These are phyloP conservation scores for Ophion costatus DNA, from an alignment of 2,888 invertebrate genomes.

Conservation along the genomic window DNA sequence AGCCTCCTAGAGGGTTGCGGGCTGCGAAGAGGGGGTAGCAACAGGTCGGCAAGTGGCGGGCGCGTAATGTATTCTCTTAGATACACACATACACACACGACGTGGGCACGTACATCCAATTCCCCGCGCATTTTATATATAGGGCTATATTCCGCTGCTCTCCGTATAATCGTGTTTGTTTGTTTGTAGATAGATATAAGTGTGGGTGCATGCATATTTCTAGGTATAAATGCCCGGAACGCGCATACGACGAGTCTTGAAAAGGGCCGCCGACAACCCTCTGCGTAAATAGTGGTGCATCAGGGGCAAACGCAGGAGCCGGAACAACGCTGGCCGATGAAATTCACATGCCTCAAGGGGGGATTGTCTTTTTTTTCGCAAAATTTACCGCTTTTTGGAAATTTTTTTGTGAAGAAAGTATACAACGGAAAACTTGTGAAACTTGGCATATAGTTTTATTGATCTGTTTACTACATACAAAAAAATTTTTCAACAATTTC, in stretches of 20 bases:
- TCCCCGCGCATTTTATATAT: not conserved
- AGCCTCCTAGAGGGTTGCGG: constrained; percentile 59
- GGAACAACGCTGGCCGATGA: constrained; percentile 27
- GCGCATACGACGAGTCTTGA: constrained; percentile 24
- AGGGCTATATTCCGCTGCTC: constrained; percentile 11
- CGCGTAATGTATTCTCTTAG: constrained; percentile 76
- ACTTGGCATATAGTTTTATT: too few relatives aligned
- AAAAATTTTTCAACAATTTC: too few relatives aligned
- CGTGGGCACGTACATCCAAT: constrained; percentile 10
- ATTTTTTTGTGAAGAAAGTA: too few relatives aligned
- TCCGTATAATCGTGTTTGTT: not conserved
- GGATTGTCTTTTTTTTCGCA: too few relatives aligned
- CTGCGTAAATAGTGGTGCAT: constrained; percentile 62
- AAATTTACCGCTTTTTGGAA: too few relatives aligned
- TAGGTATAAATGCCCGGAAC: not conserved
- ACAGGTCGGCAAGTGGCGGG: constrained; percentile 77
- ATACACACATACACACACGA: constrained; percentile 60
- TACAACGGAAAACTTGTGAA: too few relatives aligned
- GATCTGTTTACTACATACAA: too few relatives aligned
- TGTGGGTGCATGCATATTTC: not conserved
- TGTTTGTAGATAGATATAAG: not conserved
- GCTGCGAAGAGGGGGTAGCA: constrained; percentile 74
- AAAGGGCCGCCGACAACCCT: constrained; percentile 57
- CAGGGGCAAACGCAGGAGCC: constrained; percentile 37
- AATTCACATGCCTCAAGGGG: constrained; percentile 46